Evolutionary conservation across 2,797 vertebrate genomes (phyloP).

Genomic region (Chelmon rostratus): DNA sequence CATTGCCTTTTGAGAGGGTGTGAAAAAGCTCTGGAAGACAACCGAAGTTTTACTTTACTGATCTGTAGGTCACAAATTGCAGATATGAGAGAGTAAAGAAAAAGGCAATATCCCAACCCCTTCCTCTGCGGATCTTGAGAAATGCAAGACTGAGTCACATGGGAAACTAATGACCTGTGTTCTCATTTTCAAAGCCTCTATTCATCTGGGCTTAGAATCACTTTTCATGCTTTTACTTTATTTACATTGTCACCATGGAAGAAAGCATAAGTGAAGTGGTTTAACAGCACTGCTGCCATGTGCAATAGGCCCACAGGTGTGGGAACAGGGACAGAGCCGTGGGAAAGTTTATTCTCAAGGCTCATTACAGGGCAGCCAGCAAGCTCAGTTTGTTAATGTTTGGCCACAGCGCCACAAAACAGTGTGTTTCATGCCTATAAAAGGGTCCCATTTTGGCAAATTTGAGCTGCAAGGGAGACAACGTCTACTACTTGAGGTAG

Average conservation of each 20-base stretch:
- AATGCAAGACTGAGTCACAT: conserved; percentile 33
- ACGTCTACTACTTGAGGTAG: background rate
- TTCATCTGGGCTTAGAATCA: conserved; percentile 81
- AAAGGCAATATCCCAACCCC: background rate
- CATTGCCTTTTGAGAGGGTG: conserved; percentile 62
- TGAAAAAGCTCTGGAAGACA: conserved; percentile 84
- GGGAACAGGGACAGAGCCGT: conserved; percentile 86
- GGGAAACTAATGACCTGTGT: conserved; percentile 57
- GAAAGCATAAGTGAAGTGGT: conserved; percentile 81
- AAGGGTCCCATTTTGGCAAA: background rate
- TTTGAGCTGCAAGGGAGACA: background rate
- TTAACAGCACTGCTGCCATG: conserved; percentile 70
- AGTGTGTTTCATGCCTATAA: conserved; percentile 2
- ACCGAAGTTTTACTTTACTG: background rate
- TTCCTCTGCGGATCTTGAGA: conserved; percentile 13
- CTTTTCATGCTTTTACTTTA: conserved; percentile 73
- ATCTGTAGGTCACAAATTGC: background rate
- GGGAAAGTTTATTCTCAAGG: conserved; percentile 85
- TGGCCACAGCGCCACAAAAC: conserved; percentile 56
- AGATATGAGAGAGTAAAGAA: conserved; percentile 5
- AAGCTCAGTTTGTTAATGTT: conserved; percentile 79
- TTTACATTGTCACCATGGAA: conserved; percentile 86
- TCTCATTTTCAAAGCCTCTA: conserved; percentile 60
- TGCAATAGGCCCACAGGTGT: conserved; percentile 82
- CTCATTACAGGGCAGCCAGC: conserved; percentile 71